Evolutionary conservation across 1,140 invertebrate species (phyloP), one percentile per base, ranked within the genome.

Genomic region (Reticulitermes speratus): DNA sequence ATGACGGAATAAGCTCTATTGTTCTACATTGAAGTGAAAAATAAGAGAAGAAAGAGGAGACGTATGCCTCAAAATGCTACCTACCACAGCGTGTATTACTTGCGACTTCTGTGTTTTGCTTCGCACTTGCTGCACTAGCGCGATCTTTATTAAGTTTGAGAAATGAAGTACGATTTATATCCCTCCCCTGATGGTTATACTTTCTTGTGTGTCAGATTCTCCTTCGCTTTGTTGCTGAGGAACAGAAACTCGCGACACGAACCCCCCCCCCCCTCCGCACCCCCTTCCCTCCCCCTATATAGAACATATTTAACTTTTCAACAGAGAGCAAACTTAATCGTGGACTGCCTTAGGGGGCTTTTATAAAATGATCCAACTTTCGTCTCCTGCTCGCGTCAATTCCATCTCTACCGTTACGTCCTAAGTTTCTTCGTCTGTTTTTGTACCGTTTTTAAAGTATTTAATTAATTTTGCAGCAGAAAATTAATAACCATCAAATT

Each of bases 271-370:
- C n/a, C 83, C 12, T 32, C 82, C 0, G 3, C n/a, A 11, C 9
- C 65, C 25, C 83, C 12, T 32, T 19, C 0, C n/a, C n/a, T 0
- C 9, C 65, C 25, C 25, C n/a, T 25, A 45, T 52, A 44, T 84
- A 45, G 44, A 21, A 44, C 44, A 84, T 84, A 84, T 84, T 84
- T 84, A 84, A 84, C 83, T 84, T 84, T 84, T 84, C 83, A 84
- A 84, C 83, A 44, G 83, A 19, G 32, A 84, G 83, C 83, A 84
- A 44, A 52, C 83, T 84, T 84, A 84, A 52, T 84, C 83, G 83
- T 52, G 83, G 44, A 84, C 83, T 44, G 83, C 83, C 83, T 52
- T 52, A 44, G 83, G 83, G 83, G 23, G 83, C 83, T 44, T 84
- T 84, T 44, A 84, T 84, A 52, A 84, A 84, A 84, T 84, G 48